Evolutionary conservation across 1,140 invertebrate species (phyloP).

Genomic region (Drosophila parvula): DNA sequence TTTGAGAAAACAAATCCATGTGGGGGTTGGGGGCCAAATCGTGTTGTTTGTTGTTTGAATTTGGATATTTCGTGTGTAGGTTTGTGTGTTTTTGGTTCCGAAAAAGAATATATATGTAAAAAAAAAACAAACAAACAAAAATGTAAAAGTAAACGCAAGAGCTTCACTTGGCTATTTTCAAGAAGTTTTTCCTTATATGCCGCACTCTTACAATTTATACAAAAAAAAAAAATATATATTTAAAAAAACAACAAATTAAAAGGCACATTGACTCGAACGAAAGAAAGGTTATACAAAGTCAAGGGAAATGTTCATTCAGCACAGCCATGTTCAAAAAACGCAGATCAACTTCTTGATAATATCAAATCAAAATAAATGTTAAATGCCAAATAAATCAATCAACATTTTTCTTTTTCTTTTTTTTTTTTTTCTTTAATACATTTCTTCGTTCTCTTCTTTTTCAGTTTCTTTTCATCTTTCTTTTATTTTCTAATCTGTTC

Average conservation of each 20-base stretch:
- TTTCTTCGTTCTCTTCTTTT: slow-evolving; percentile 18
- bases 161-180: slow-evolving; percentile 69
- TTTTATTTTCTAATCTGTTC: slow-evolving; percentile 2
- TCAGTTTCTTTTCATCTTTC: slow-evolving; percentile 17
- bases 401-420: slow-evolving; percentile 31
- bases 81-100: slow-evolving; percentile 15
- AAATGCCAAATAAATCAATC: slow-evolving; percentile 45
- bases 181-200: slow-evolving; percentile 80
- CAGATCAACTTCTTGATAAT: slow-evolving; percentile 93
- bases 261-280: slow-evolving; percentile 42
- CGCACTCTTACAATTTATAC: slow-evolving; percentile 25
- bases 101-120: slow-evolving; percentile 18
- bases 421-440: slow-evolving; percentile 15
- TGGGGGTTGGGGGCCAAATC: slow-evolving; percentile 57
- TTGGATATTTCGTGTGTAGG: slow-evolving; percentile 45
- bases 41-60: slow-evolving; percentile 64
- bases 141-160: slow-evolving; percentile 42
- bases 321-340: slow-evolving; percentile 94
- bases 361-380: slow-evolving; percentile 58
- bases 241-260: slow-evolving; percentile 73
- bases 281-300: slow-evolving; percentile 47
- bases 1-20: slow-evolving; percentile 67
- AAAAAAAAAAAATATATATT: slow-evolving; percentile 67
- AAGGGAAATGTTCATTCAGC: slow-evolving; percentile 73
- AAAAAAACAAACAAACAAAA: slow-evolving; percentile 38